A percentile compares a stretch with the other conserved stretches of the same genome.
Evolutionary conservation across 53 echinoderm and acorn worm genomes (phyloP).

Genomic region (Paelopatides confundens): DNA sequence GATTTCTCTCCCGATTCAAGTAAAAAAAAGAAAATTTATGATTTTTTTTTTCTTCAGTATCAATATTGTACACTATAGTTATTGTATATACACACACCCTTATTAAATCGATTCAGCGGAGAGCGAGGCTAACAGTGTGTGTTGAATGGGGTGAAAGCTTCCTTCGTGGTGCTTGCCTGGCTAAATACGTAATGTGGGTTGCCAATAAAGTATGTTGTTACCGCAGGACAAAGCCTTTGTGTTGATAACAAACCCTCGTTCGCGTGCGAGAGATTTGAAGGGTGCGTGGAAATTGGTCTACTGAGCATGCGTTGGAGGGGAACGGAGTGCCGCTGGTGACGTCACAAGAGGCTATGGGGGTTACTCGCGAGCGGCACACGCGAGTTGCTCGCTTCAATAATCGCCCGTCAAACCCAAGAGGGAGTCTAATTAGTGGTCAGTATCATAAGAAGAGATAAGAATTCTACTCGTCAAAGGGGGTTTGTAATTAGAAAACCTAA

Average conservation of each 20-base stretch:
- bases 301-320: conserved; percentile 50
- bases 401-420: neutral
- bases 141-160: conserved; percentile 35
- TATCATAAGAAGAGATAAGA: neutral
- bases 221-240: conserved; percentile 49
- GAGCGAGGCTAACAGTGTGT: conserved; percentile 31
- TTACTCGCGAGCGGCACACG: conserved; percentile 49
- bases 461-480: conserved; percentile 17
- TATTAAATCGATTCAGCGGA: neutral
- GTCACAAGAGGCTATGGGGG: conserved; percentile 42
- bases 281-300: conserved; percentile 31
- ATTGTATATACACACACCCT: neutral
- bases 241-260: conserved; percentile 49
- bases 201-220: conserved; percentile 40
- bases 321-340: conserved; percentile 45
- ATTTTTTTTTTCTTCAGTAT: neutral
- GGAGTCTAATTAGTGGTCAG: conserved; percentile 39
- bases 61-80: neutral
- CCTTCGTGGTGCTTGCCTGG: conserved; percentile 35
- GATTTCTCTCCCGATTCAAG: neutral
- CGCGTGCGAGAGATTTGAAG: conserved; percentile 44
- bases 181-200: conserved; percentile 34
- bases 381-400: conserved; percentile 48
- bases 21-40: neutral
- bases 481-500: conserved; percentile 29